Conservation (phyloP, 2,797 vertebrate genomes). For the Mastacembelus armatus region DNA sequence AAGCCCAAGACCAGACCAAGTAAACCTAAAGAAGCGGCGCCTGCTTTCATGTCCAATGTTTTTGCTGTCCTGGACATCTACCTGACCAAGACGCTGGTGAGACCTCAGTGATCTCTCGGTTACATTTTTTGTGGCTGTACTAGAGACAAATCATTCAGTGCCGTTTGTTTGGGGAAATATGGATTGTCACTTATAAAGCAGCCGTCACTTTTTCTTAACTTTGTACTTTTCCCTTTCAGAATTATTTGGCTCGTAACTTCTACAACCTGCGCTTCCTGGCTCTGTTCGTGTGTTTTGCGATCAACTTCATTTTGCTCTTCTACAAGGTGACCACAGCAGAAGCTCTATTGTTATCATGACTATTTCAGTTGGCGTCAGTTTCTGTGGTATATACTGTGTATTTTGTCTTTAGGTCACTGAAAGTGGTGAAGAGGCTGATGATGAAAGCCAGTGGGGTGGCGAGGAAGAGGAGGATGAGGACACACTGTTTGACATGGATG, state of each 20-base stretch:
- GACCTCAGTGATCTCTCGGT: slow-evolving; percentile 16
- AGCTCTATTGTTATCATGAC: not conserved
- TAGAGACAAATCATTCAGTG: not conserved
- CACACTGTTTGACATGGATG: slow-evolving; percentile 91
- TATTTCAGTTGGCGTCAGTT: too few species aligned
- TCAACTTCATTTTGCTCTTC: slow-evolving; percentile 99
- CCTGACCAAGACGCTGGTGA: slow-evolving; percentile 92
- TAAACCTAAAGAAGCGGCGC: slow-evolving; percentile 86
- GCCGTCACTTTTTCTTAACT: not conserved
- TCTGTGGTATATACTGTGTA: too few species aligned
- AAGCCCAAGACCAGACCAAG: slow-evolving; percentile 84
- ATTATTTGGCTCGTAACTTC: slow-evolving; percentile 98
- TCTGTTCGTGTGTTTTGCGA: slow-evolving; percentile 96
- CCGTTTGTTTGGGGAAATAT: not conserved
- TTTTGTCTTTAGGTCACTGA: slow-evolving; percentile 87
- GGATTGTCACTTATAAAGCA: not conserved
- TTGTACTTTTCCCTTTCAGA: slow-evolving; percentile 82
- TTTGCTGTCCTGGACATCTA: slow-evolving; percentile 91
- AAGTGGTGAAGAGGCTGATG: slow-evolving; percentile 80
- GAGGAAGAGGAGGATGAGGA: slow-evolving; percentile 86
- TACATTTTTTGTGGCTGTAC: not conserved
- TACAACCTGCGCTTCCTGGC: slow-evolving; percentile 97
- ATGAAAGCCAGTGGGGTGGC: slow-evolving; percentile 82
- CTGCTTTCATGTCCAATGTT: slow-evolving; percentile 91
- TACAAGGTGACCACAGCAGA: slow-evolving; percentile 89